These are phyloP conservation scores for Linyphia triangularis DNA, from an alignment of 2,888 invertebrate genomes.

Conservation along the genomic window DNA sequence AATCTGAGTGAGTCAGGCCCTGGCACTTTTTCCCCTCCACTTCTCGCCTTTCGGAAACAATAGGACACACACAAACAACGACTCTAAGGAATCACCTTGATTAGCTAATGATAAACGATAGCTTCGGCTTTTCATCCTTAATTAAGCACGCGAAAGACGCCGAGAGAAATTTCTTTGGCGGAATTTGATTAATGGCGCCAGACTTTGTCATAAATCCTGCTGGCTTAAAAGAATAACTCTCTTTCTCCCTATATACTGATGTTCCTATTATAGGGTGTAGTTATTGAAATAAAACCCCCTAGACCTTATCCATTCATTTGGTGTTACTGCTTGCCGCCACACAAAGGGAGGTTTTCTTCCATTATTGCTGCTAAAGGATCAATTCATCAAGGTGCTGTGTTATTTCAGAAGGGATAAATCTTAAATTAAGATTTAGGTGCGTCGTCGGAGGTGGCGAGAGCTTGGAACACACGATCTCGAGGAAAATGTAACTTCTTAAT, in stretches of 20 bases:
- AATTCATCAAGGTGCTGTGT: constrained; percentile 70
- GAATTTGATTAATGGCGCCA: constrained; percentile 64
- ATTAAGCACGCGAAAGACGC: constrained; percentile 67
- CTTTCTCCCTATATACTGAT: constrained; percentile 60
- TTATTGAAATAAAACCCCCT: constrained; percentile 72
- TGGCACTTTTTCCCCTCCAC: constrained; percentile 38
- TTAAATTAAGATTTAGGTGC: constrained; percentile 55
- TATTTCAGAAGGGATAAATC: constrained; percentile 70
- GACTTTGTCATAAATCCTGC: constrained; percentile 74
- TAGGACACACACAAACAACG: constrained; percentile 66
- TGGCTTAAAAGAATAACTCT: constrained; percentile 70
- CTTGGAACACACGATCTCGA: background rate
- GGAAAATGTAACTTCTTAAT: constrained; percentile 59
- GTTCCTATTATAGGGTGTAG: constrained; percentile 70
- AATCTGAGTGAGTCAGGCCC: constrained; percentile 67
- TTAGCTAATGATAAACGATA: constrained; percentile 75
- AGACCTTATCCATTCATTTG: constrained; percentile 62
- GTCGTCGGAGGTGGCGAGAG: background rate
- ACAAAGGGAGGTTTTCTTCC: constrained; percentile 61
- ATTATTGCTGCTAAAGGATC: constrained; percentile 48
- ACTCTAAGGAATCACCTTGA: constrained; percentile 60
- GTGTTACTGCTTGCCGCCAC: constrained; percentile 39
- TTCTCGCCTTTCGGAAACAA: constrained; percentile 48
- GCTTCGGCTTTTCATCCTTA: constrained; percentile 73
- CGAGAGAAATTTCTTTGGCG: constrained; percentile 54